Percentiles rank a stretch among this genome's conserved stretches.
Conservation (phyloP, 2,797 vertebrate genomes). For the Calcarius lapponicus region DNA sequence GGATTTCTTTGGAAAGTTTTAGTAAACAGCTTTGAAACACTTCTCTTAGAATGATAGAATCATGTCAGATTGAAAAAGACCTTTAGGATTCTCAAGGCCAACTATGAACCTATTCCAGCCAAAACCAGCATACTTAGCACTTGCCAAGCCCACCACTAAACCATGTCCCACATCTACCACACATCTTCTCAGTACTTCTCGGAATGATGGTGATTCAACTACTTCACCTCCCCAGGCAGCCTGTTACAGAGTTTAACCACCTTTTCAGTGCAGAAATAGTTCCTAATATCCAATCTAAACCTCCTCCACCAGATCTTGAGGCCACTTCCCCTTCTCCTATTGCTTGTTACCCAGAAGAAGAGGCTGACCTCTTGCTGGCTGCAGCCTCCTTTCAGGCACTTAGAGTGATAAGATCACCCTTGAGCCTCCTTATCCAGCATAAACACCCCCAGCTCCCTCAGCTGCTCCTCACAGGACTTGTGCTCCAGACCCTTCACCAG, state of each 20-base stretch:
- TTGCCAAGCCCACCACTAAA: neutral
- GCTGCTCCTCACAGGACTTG: neutral
- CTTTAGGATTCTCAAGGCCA: neutral
- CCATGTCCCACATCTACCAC: neutral
- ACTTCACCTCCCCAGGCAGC: neutral
- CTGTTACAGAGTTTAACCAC: neutral
- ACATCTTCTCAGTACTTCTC: neutral
- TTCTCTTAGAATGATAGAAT: neutral
- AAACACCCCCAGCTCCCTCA: neutral
- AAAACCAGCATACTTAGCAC: neutral
- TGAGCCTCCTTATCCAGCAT: neutral
- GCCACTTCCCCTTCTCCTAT: neutral
- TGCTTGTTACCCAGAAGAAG: neutral
- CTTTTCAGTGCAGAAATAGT: neutral
- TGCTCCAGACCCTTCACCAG: neutral
- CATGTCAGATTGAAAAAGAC: neutral
- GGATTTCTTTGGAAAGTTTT: neutral
- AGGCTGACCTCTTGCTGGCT: accelerated
- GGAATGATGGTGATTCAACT: neutral
- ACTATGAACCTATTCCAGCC: neutral
- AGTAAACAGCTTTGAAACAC: neutral
- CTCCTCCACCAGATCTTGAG: neutral
- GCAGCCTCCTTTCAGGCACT: no score
- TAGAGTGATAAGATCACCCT: accelerated
- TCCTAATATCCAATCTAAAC: neutral